phyloP scores from a whole-genome alignment of 2,888 invertebrate species.

The Synergus umbraculus region DNA sequence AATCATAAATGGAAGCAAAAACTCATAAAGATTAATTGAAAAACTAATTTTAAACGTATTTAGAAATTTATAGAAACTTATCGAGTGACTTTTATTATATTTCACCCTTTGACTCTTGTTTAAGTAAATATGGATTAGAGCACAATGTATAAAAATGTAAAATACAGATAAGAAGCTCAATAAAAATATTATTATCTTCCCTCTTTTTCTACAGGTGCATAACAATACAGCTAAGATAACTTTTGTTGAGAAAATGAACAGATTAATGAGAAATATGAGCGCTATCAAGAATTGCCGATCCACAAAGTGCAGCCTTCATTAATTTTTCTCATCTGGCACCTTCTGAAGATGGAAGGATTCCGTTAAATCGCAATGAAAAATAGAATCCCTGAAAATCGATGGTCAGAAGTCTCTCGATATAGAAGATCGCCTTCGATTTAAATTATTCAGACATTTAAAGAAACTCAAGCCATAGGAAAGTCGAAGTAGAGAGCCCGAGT shows the following conservation, averaged over 20 bases:
- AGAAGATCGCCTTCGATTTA: constrained; percentile 24
- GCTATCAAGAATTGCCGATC: not conserved
- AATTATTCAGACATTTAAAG: constrained; percentile 48
- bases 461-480: constrained; percentile 15
- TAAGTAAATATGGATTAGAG: no score
- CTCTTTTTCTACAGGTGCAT: not conserved
- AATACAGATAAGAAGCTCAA: not conserved
- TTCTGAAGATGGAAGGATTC: constrained; percentile 31
- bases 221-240: not conserved
- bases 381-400: constrained; percentile 38
- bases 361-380: constrained; percentile 25
- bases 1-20: constrained; percentile 5
- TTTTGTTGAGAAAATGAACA: not conserved
- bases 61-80: not conserved
- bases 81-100: not conserved
- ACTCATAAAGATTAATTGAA: not conserved
- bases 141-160: not conserved
- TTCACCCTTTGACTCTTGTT: no score
- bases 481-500: constrained; percentile 52
- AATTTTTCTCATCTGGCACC: constrained; percentile 11
- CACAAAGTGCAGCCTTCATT: constrained; percentile 1
- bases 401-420: constrained; percentile 16
- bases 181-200: not conserved
- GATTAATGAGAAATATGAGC: constrained; percentile 21
- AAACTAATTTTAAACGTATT: not conserved